Conservation (phyloP, 2,797 vertebrate genomes). For the Peromyscus attwateri region DNA sequence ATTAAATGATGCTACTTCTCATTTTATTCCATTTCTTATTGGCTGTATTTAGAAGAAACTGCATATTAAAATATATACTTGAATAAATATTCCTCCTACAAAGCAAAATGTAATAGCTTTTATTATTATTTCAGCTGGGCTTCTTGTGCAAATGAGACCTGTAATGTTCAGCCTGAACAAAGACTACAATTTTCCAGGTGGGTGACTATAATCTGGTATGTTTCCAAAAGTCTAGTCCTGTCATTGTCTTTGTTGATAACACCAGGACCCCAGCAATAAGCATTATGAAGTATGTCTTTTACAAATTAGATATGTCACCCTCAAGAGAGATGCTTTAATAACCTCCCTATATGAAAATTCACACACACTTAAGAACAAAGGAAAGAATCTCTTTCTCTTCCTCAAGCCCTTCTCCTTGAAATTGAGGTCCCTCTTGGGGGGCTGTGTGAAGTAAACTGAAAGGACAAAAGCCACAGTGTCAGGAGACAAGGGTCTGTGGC, state of each 20-base stretch:
- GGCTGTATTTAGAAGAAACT: background rate
- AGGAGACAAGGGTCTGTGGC: background rate
- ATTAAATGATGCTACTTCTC: background rate
- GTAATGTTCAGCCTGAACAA: constrained; percentile 80
- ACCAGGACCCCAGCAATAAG: constrained; percentile 62
- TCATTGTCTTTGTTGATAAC: background rate
- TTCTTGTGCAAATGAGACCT: constrained; percentile 71
- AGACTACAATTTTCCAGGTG: constrained; percentile 81
- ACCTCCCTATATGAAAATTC: background rate
- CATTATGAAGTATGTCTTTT: background rate
- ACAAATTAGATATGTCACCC: background rate
- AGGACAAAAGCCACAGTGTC: background rate
- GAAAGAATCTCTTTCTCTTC: background rate
- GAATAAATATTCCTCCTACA: background rate
- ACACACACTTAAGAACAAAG: background rate
- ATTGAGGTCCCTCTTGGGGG: background rate
- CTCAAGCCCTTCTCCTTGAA: background rate
- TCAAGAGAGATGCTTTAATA: background rate
- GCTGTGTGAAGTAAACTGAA: background rate
- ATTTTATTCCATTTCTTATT: background rate
- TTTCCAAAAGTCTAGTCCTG: background rate
- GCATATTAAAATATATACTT: background rate
- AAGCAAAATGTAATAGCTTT: constrained; percentile 60
- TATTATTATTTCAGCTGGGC: constrained; percentile 38
- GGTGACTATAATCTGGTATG: constrained; percentile 77